Evolutionary conservation across 2,797 vertebrate genomes (phyloP).

Genomic region (Myiotriccus ornatus): DNA sequence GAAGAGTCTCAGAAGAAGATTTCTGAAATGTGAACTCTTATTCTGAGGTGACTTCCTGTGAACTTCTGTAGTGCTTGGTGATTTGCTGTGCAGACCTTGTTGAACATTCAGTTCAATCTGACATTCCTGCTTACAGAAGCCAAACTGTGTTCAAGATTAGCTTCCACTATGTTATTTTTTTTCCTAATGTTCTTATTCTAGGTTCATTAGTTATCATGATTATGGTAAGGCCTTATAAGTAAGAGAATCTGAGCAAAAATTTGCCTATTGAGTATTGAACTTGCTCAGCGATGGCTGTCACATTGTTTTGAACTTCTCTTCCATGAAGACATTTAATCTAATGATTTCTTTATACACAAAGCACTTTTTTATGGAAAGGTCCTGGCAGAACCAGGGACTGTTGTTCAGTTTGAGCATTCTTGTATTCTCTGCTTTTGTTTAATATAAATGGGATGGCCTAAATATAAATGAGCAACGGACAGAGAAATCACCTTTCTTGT

Average conservation of each 20-base stretch:
- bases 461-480: background rate
- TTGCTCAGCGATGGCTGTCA: background rate
- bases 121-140: background rate
- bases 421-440: background rate
- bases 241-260: background rate
- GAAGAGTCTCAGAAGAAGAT: background rate
- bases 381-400: background rate
- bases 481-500: background rate
- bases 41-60: background rate
- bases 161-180: background rate
- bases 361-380: background rate
- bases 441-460: background rate
- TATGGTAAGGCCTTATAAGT: background rate
- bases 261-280: background rate
- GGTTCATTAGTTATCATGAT: background rate
- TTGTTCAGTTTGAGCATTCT: background rate
- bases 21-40: background rate
- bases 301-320: slow-evolving; percentile 2
- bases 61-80: background rate
- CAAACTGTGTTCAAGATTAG: background rate
- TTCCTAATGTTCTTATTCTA: background rate
- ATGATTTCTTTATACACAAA: background rate
- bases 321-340: background rate
- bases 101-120: background rate
- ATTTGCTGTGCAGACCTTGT: background rate